Conservation (phyloP, 37 sponge, comb jelly and placozoan genomes). For the Geodia barretti region DNA sequence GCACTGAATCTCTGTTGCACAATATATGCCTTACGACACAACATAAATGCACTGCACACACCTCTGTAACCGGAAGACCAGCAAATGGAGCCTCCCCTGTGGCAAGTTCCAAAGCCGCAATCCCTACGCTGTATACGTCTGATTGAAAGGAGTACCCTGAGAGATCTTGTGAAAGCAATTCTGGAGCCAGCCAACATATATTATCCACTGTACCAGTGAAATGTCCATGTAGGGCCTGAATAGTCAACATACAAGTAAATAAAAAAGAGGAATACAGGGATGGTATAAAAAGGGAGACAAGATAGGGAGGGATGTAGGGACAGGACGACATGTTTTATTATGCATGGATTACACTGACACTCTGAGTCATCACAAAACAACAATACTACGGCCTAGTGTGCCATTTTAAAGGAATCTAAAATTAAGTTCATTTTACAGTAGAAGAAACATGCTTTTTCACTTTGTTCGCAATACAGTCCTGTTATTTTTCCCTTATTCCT, state of each 20-base stretch:
- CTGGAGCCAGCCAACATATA: constrained; percentile 87
- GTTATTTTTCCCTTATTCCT: too few relatives aligned
- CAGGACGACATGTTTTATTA: too few relatives aligned
- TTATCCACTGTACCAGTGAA: constrained; percentile 66
- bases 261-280: not conserved
- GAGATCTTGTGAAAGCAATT: constrained; percentile 79
- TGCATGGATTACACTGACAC: too few relatives aligned
- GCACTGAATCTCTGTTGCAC: too few relatives aligned
- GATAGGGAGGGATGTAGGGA: constrained; percentile 2
- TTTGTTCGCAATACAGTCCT: too few relatives aligned
- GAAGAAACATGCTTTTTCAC: too few relatives aligned
- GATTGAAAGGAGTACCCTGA: constrained; percentile 73
- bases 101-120: constrained; percentile 82
- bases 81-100: constrained; percentile 92
- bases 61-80: constrained; percentile 84
- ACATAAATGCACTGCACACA: constrained; percentile 8
- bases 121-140: constrained; percentile 74
- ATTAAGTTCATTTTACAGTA: too few relatives aligned
- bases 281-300: not conserved
- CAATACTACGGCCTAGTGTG: too few relatives aligned
- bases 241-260: not conserved
- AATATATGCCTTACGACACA: too few relatives aligned
- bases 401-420: too few relatives aligned
- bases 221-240: constrained; percentile 59
- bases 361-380: too few relatives aligned